Evolutionary conservation across 1,140 invertebrate species (phyloP).

Genomic region (Stegodyphus dumicola): DNA sequence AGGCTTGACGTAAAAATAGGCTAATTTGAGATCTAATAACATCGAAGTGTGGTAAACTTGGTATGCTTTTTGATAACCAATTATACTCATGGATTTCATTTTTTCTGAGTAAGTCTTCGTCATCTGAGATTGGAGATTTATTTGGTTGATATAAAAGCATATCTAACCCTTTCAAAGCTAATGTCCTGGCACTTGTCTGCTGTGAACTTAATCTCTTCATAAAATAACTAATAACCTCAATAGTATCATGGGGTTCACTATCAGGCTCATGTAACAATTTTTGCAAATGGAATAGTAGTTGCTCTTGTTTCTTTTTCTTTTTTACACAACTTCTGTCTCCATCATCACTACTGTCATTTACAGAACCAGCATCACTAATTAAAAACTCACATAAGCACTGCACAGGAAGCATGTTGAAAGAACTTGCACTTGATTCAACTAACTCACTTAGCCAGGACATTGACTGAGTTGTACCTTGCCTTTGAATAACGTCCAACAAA

Average conservation of each 20-base stretch:
- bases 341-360: conserved; percentile 63
- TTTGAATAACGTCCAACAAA: conserved; percentile 90
- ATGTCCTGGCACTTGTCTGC: conserved; percentile 79
- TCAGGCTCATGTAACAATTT: conserved; percentile 70
- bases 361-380: conserved; percentile 73
- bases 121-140: conserved; percentile 67
- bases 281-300: conserved; percentile 81
- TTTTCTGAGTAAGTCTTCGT: conserved; percentile 63
- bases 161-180: conserved; percentile 79
- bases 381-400: conserved; percentile 97
- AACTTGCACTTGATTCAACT: conserved; percentile 90
- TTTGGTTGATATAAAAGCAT: conserved; percentile 73
- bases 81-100: conserved; percentile 64
- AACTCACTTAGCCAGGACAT: conserved; percentile 98
- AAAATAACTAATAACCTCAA: conserved; percentile 93
- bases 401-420: conserved; percentile 87
- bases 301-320: conserved; percentile 79
- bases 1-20: conserved; percentile 73
- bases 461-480: conserved; percentile 85
- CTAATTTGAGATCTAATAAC: conserved; percentile 66
- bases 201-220: conserved; percentile 85
- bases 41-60: conserved; percentile 72
- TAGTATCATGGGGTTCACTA: conserved; percentile 70
- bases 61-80: conserved; percentile 82
- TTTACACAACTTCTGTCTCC: conserved; percentile 65